Evolutionary conservation across 2,888 invertebrate species (phyloP).

Genomic region (Torymus tubicola): DNA sequence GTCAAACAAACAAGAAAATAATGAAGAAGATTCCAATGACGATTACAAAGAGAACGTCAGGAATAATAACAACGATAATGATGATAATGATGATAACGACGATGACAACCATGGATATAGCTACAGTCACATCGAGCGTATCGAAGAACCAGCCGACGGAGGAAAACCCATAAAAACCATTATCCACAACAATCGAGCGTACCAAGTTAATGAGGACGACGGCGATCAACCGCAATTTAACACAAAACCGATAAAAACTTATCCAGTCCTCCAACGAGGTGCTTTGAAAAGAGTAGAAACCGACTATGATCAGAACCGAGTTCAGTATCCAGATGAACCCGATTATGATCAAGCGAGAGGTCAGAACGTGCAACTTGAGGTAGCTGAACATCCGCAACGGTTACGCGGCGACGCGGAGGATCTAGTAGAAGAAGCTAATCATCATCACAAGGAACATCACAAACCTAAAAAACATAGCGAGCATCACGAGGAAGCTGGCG

Average conservation of each 20-base stretch:
- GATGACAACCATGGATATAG: conserved; percentile 21
- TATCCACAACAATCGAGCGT: not conserved
- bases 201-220: conserved; percentile 9
- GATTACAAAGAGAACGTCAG: not conserved
- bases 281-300: conserved; percentile 7
- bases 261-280: not conserved
- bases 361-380: conserved; percentile 16
- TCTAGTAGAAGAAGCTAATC: conserved; percentile 54
- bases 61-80: not conserved
- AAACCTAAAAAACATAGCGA: conserved; percentile 25
- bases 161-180: too few species aligned
- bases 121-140: conserved; percentile 39
- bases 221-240: not conserved
- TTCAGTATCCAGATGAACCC: conserved; percentile 17
- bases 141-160: conserved; percentile 38
- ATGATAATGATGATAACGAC: not conserved
- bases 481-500: conserved; percentile 14
- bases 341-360: conserved; percentile 42
- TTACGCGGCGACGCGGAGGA: conserved; percentile 33
- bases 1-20: not conserved
- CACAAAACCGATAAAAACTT: not conserved
- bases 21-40: conserved; percentile 3
- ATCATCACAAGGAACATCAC: conserved; percentile 52
- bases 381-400: conserved; percentile 5
- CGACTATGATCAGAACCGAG: not conserved